Conservation (phyloP, 2,113 vertebrate species). For the Dasyprocta punctata region DNA sequence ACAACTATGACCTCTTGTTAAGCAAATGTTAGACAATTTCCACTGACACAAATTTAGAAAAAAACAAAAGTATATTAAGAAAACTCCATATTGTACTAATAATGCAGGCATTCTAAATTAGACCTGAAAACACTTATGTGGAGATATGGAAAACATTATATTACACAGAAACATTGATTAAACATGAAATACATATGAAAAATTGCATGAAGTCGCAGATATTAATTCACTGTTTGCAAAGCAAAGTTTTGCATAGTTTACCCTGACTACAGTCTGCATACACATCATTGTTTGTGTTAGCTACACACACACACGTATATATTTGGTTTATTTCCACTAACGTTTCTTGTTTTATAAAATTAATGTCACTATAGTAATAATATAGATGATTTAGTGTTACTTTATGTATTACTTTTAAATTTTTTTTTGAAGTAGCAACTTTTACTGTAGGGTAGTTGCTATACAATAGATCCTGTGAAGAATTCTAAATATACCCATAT, state of each 20-base stretch:
- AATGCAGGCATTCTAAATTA: slow-evolving; percentile 7
- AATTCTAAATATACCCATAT: background rate
- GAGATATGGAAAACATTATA: background rate
- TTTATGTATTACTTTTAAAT: slow-evolving; percentile 16
- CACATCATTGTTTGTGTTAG: background rate
- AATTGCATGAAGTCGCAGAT: background rate
- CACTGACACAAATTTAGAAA: background rate
- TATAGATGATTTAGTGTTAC: background rate
- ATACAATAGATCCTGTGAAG: background rate
- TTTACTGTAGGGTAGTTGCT: background rate
- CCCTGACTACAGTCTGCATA: background rate
- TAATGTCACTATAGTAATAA: background rate
- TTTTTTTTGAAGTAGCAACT: background rate
- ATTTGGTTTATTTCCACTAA: background rate
- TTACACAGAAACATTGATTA: slow-evolving; percentile 4
- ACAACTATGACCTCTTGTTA: background rate
- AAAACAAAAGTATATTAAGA: slow-evolving; percentile 26
- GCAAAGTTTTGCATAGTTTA: background rate
- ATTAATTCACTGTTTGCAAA: background rate
- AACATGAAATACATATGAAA: background rate
- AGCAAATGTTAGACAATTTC: background rate
- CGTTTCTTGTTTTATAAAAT: background rate
- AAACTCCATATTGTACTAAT: slow-evolving; percentile 46
- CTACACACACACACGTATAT: background rate
- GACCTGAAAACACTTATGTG: slow-evolving; percentile 28